Evolutionary conservation across 1,140 invertebrate species (phyloP).

Genomic region (Drosophila melanica): DNA sequence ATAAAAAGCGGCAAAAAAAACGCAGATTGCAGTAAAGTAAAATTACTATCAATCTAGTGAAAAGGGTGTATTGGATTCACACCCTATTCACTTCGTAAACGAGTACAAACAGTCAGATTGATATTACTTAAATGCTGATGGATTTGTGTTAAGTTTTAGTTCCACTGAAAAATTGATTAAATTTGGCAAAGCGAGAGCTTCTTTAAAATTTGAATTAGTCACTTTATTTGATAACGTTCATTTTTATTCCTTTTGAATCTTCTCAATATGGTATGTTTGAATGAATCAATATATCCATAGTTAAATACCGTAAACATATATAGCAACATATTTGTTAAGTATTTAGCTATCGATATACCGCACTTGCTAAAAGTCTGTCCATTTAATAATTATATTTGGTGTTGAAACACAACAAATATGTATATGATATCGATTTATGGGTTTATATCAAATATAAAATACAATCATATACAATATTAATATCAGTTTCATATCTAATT

Average conservation of each 20-base stretch:
- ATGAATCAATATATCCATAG: constrained; percentile 26
- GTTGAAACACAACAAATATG: constrained; percentile 59
- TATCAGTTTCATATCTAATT: constrained; percentile 44
- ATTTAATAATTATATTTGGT: constrained; percentile 57
- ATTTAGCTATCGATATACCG: constrained; percentile 40
- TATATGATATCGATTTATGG: constrained; percentile 9
- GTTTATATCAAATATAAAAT: constrained; percentile 35
- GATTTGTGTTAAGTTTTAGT: not conserved
- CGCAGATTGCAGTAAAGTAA: no score
- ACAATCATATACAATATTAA: constrained; percentile 36
- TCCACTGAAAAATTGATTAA: not conserved
- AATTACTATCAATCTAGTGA: no score
- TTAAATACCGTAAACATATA: constrained; percentile 16
- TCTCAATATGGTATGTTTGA: constrained; percentile 43
- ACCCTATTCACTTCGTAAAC: no score
- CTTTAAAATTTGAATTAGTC: constrained; percentile 41
- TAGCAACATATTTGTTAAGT: constrained; percentile 20
- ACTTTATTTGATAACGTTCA: constrained; percentile 46
- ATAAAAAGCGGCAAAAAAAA: no score
- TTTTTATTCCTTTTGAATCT: constrained; percentile 32
- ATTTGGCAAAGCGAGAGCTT: not conserved
- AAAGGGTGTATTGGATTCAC: no score
- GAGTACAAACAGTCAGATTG: no score
- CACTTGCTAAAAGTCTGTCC: constrained; percentile 49
- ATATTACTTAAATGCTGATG: no score